Percentiles rank a stretch among this genome's conserved stretches.
These are phyloP conservation scores for Tenebrio molitor DNA, from an alignment of 1,140 invertebrate genomes.

Conservation along the genomic window DNA sequence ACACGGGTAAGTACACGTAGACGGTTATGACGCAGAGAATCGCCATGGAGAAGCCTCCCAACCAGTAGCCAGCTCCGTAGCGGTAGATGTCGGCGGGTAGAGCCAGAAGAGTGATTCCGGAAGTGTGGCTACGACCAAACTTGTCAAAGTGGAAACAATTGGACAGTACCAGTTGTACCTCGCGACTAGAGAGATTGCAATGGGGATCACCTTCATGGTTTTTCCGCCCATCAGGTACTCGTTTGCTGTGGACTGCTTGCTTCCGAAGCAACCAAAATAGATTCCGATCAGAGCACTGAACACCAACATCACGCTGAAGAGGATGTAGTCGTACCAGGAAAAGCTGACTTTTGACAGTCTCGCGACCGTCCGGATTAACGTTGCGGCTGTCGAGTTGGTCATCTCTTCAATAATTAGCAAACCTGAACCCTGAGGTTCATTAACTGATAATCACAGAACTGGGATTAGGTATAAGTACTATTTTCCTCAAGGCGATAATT, in stretches of 20 bases:
- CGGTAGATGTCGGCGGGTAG: conserved; percentile 84
- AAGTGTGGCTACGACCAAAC: conserved; percentile 75
- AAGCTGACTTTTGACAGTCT: conserved; percentile 44
- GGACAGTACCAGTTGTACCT: too few species aligned
- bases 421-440: background rate
- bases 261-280: conserved; percentile 82
- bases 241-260: conserved; percentile 77
- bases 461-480: background rate
- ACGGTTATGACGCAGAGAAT: background rate
- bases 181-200: conserved; percentile 51
- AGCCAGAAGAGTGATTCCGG: conserved; percentile 82
- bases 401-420: background rate
- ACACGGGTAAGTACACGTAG: conserved; percentile 75
- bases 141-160: too few species aligned
- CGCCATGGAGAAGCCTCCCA: conserved; percentile 47
- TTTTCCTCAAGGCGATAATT: too few species aligned
- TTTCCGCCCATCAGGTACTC: conserved; percentile 83
- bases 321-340: conserved; percentile 72
- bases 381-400: background rate
- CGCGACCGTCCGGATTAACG: background rate
- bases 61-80: conserved; percentile 77
- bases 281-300: conserved; percentile 80
- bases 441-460: background rate
- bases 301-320: conserved; percentile 75
- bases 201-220: conserved; percentile 48